Percentiles rank a stretch among this genome's conserved stretches.
Evolutionary conservation across 2,888 invertebrate genomes (phyloP).

Genomic region (Synergus itoensis): DNA sequence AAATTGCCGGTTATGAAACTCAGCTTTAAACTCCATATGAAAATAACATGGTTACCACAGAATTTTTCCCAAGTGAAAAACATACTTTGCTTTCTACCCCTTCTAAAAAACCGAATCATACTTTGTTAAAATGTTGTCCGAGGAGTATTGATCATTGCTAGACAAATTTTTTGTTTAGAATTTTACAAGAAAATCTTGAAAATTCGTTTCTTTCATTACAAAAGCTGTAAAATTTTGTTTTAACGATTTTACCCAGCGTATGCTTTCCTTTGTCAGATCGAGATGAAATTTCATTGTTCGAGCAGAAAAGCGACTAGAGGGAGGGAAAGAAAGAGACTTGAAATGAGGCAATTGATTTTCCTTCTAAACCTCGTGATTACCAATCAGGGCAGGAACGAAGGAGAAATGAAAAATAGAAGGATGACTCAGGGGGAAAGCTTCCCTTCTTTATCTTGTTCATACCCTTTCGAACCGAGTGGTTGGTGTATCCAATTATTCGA

Average conservation of each 20-base stretch:
- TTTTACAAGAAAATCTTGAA: not conserved
- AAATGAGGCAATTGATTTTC: not conserved
- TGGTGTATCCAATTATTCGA: too few relatives aligned
- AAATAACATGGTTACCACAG: not conserved
- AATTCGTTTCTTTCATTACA: too few relatives aligned
- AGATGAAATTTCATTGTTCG: not conserved
- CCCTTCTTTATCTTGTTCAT: too few relatives aligned
- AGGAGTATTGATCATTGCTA: too few relatives aligned
- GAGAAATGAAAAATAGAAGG: too few relatives aligned
- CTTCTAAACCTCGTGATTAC: not conserved
- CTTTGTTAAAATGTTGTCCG: too few relatives aligned
- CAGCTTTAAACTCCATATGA: constrained; percentile 21
- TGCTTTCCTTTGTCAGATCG: not conserved
- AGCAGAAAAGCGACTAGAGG: not conserved
- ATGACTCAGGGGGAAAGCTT: too few relatives aligned
- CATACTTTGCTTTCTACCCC: not conserved
- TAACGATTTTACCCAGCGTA: not conserved
- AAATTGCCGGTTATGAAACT: constrained; percentile 38
- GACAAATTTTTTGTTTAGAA: too few relatives aligned
- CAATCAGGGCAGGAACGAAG: not conserved
- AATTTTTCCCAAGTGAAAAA: constrained; percentile 7
- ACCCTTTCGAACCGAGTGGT: too few relatives aligned
- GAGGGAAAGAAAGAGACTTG: not conserved
- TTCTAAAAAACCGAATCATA: not conserved
- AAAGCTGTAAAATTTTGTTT: too few relatives aligned